Conservation (phyloP, 2,113 vertebrate genomes). For the Cavia aperea region DNA sequence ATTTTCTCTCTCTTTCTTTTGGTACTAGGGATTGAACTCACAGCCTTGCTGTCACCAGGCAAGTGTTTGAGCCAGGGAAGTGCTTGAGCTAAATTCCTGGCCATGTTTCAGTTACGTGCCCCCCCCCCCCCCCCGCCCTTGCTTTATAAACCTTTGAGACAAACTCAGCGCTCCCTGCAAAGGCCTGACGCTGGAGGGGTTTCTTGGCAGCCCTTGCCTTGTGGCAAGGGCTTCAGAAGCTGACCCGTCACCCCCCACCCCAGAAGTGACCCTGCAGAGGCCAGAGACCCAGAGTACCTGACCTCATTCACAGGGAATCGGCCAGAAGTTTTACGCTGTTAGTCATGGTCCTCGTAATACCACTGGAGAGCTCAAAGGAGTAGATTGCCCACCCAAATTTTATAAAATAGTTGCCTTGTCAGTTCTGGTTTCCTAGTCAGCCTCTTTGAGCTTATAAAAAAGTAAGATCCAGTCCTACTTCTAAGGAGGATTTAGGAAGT, state of each 20-base stretch:
- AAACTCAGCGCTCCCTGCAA: not conserved
- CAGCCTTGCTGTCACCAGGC: no score
- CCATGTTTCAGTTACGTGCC: no score
- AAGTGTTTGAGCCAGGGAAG: no score
- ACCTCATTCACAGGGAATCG: not conserved
- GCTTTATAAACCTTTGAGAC: not conserved
- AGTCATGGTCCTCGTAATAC: not conserved
- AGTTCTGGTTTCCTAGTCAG: not conserved
- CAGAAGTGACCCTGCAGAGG: not conserved
- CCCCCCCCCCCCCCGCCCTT: no score
- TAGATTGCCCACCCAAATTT: not conserved
- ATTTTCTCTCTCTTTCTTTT: not conserved
- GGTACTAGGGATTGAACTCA: no score
- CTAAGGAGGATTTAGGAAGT: not conserved
- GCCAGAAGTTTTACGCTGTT: not conserved
- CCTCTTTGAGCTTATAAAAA: not conserved
- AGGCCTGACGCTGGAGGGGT: not conserved
- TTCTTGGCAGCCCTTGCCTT: not conserved
- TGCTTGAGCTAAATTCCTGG: no score
- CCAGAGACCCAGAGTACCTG: no score
- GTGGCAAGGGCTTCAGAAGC: not conserved
- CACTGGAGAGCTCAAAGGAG: not conserved
- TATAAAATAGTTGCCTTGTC: not conserved
- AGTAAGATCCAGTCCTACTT: not conserved
- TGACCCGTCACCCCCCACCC: not conserved